Evolutionary conservation across 2,797 vertebrate species (phyloP), one percentile per base, ranked within the genome.

Genomic region (Dendrocincla fuliginosa): DNA sequence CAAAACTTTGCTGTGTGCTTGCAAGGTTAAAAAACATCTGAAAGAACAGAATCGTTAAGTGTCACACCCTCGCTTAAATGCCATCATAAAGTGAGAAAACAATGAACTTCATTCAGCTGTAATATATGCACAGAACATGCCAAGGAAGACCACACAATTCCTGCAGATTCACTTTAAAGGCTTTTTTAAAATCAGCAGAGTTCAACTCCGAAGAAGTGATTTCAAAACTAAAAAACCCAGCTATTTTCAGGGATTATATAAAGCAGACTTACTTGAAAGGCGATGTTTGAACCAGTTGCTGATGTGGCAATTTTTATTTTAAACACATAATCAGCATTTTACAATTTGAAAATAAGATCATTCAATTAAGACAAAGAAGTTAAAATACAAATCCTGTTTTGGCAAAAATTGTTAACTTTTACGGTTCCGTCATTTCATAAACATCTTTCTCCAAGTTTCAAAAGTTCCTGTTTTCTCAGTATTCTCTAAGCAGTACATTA

Each of bases 241-340:
- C 25, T 83, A 86, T 60, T 91, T 74, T 74, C 33, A 56, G 59
- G 74, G 41, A 87, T 49, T 61, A 74, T 59, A 75, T 46, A 86
- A 69, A 86, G 41, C 30, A 59, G 56, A 46, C 16, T 35, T 63
- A 91, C 19, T 55, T 73, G 63, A 86, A 92, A 80, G 28, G 32
- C 1, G 0, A 50, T 44, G 68, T 33, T 77, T 79, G 8, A 84
- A 19, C 63, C 64, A 74, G 42, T 1, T 88, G 81, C 60, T 85
- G 65, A 83, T 78, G 67, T 30, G 46, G 82, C 42, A 63, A 41
- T 75, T 96, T 90, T 87, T 68, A 75, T 69, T 93, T 83, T 70
- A 84, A 92, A 86, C 30, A 84, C 6, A 87, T 30, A 16, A 81
- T 56, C 42, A 82, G 42, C 25, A 68, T 73, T 85, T 85, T 61